Evolutionary conservation across 2,113 vertebrate species (phyloP).

Genomic region (Stomatorhinus ivindoensis): DNA sequence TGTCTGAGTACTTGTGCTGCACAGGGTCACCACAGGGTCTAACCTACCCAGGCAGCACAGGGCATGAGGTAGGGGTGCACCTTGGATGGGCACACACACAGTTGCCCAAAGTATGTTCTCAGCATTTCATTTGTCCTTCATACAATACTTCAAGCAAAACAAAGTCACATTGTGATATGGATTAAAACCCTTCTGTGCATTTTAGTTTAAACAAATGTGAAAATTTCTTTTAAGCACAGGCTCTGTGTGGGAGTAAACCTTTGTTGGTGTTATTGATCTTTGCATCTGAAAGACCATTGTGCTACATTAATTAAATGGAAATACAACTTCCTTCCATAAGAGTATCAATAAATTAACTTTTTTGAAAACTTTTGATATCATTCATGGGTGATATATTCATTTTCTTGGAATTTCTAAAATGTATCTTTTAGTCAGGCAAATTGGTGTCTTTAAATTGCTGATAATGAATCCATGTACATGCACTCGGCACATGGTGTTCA

Average conservation of each 20-base stretch:
- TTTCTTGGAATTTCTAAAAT: background rate
- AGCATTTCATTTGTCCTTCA: background rate
- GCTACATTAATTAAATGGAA: background rate
- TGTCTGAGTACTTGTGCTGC: background rate
- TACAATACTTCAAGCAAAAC: background rate
- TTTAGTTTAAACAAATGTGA: background rate
- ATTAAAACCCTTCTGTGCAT: background rate
- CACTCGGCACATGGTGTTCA: background rate
- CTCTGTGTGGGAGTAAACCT: background rate
- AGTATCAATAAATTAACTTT: background rate
- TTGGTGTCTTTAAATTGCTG: background rate
- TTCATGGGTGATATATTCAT: background rate
- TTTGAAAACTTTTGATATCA: background rate
- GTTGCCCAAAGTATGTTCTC: background rate
- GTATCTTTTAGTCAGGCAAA: background rate
- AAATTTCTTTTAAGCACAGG: background rate
- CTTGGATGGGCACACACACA: background rate
- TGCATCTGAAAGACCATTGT: background rate
- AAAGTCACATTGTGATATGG: background rate
- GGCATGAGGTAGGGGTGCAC: background rate
- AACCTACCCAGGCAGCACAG: background rate
- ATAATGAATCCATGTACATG: background rate
- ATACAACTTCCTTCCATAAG: background rate
- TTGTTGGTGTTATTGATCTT: background rate
- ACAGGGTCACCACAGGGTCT: background rate